Base-by-base conservation (phyloP, 2,113 vertebrate genomes). In the Micronycteris hirsuta region DNA sequence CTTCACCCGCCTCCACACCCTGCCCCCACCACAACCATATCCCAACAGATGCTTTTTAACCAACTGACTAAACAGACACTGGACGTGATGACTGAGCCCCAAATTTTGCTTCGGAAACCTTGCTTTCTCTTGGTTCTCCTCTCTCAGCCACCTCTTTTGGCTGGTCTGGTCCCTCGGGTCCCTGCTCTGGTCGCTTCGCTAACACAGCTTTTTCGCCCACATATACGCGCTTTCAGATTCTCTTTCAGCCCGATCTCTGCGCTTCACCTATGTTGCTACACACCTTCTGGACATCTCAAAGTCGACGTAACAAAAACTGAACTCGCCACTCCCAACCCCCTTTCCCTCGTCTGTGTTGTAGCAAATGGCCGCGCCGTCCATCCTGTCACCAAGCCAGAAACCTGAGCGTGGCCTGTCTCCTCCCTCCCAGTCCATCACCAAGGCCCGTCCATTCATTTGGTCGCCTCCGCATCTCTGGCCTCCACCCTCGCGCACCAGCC, bases 301-400 rank as follows among this genome's bases (percentile, higher is more conserved):
- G 78, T 12, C 67, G 92, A 3, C 58, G 3, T 7, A 15, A 14
- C 52, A 92, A 15, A 85, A 70, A 11, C 33, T 1, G 54, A 54
- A 15, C 58, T 47, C 89, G 11, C 20, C 1, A 16, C 33, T n/a
- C n/a, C 36, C 38, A 61, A n/a, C 71, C 56, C 38, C 5, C 58
- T 20, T 61, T 54, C 43, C 14, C 52, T 31, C 26, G 61, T 4
- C 31, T 3, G 24, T 0, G 7, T 41, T 0, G 26, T 0, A 0
- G 52, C 33, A 22, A 9, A 11, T 0, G 78, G 47, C 86, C 7
- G 14, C 11, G 76, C 89, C 74, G 19, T 1, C 28, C 86, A 0
- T 4, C 24, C 47, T 0, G 81, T 31, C 65, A 6, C 47, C 45
- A 5, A 31, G 43, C 58, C 82, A 14, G 87, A 61, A 56, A 11